Conservation (phyloP, 2,888 invertebrate genomes). For the Pristionchus arcanus region DNA sequence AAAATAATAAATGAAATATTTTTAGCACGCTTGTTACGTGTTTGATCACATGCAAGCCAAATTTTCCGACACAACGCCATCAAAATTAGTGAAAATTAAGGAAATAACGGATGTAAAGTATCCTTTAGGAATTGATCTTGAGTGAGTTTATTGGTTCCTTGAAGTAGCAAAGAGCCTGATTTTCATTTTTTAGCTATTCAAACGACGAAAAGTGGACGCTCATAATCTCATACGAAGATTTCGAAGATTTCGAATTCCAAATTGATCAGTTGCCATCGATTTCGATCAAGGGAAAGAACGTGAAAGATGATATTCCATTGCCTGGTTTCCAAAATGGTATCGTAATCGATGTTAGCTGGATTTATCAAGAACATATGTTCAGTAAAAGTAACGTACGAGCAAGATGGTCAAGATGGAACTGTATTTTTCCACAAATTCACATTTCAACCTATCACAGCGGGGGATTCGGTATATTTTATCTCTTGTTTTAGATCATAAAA, state of each 20-base stretch:
- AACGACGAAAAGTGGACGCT: background rate
- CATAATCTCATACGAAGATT: background rate
- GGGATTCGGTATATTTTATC: background rate
- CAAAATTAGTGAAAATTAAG: background rate
- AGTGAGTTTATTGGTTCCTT: background rate
- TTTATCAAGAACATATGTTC: background rate
- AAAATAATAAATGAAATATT: background rate
- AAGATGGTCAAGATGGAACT: background rate
- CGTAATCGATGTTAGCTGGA: background rate
- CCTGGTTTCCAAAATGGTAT: background rate
- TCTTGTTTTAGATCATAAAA: background rate
- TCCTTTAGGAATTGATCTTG: background rate
- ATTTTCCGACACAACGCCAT: background rate
- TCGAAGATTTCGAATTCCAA: background rate
- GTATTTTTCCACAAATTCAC: conserved; percentile 9
- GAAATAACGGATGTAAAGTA: background rate
- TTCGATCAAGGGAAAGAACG: background rate
- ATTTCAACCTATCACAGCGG: background rate
- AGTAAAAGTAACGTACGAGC: background rate
- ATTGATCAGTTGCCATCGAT: background rate
- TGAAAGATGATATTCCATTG: background rate
- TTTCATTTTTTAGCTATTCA: no score
- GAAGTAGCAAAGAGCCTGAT: background rate
- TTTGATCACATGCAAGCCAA: background rate
- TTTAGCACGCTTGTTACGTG: background rate